phyloP scores from a whole-genome alignment of 2,797 vertebrate genomes.

The Artibeus lituratus region DNA sequence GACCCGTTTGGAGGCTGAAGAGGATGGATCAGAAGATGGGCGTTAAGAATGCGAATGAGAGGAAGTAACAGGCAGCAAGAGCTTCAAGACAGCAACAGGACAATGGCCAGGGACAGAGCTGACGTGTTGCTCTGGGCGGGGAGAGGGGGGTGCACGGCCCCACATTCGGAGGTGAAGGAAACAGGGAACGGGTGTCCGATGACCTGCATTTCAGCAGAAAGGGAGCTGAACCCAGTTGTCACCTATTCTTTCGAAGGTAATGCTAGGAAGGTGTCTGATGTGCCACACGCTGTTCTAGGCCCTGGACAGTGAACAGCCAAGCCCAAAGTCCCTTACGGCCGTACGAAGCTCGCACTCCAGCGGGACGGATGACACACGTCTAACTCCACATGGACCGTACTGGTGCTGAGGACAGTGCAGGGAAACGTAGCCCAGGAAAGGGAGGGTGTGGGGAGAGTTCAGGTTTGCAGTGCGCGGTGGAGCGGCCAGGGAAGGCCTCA shows the following conservation, averaged over 20 bases:
- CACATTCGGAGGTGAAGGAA: neutral
- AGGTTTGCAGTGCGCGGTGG: neutral
- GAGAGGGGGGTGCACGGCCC: neutral
- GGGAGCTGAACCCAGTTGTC: neutral
- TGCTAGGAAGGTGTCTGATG: neutral
- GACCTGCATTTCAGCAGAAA: neutral
- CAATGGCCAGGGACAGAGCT: neutral
- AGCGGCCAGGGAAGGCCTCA: neutral
- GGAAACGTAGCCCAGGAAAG: neutral
- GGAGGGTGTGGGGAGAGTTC: neutral
- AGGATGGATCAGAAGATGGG: neutral
- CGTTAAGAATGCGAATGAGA: neutral
- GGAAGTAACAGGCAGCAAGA: neutral
- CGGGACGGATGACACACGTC: too few relatives aligned
- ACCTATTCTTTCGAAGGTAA: neutral
- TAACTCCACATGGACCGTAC: neutral
- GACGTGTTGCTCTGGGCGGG: neutral
- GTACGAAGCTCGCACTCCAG: neutral
- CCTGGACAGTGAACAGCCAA: neutral
- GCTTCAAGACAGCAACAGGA: neutral
- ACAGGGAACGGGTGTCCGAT: neutral
- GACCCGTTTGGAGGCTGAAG: neutral
- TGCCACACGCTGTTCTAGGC: neutral
- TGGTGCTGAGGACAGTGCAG: neutral
- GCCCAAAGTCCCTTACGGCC: neutral